Conservation (phyloP, 2,797 vertebrate species). For the Urocyon cinereoargenteus region DNA sequence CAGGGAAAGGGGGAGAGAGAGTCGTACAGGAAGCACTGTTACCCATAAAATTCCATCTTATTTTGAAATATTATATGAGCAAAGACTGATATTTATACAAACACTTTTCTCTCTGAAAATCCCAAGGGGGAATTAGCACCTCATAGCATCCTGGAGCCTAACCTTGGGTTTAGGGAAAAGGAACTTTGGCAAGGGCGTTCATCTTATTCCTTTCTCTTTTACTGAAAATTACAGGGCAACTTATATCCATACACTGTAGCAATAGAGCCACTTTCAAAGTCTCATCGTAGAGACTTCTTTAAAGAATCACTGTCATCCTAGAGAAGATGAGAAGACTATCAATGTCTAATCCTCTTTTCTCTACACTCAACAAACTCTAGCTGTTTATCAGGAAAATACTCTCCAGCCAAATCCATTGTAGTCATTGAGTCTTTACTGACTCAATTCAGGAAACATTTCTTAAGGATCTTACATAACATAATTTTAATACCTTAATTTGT, state of each 20-base stretch:
- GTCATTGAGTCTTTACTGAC: not conserved
- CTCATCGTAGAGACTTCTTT: slow-evolving; percentile 18
- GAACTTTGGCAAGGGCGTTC: not conserved
- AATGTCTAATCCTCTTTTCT: slow-evolving; percentile 20
- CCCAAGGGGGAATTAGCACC: not conserved
- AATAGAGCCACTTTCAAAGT: not conserved
- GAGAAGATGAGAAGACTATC: not conserved
- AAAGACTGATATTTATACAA: not conserved
- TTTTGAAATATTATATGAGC: not conserved
- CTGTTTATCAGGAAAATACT: slow-evolving; percentile 31
- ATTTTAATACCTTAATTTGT: slow-evolving; percentile 13
- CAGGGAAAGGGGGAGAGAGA: not conserved
- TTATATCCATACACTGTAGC: not conserved
- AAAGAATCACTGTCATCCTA: slow-evolving; percentile 4
- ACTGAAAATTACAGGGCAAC: not conserved
- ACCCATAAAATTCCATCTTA: not conserved
- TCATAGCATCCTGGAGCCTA: not conserved
- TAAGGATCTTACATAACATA: not conserved
- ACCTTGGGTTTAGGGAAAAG: not conserved
- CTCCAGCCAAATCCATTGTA: not conserved
- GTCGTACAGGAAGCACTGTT: not conserved
- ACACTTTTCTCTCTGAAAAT: not conserved
- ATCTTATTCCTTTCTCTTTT: not conserved
- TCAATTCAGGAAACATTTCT: slow-evolving; percentile 16
- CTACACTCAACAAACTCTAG: not conserved